These are phyloP conservation scores for Petaurus breviceps DNA, from an alignment of 2,113 vertebrate genomes.

Conservation along the genomic window DNA sequence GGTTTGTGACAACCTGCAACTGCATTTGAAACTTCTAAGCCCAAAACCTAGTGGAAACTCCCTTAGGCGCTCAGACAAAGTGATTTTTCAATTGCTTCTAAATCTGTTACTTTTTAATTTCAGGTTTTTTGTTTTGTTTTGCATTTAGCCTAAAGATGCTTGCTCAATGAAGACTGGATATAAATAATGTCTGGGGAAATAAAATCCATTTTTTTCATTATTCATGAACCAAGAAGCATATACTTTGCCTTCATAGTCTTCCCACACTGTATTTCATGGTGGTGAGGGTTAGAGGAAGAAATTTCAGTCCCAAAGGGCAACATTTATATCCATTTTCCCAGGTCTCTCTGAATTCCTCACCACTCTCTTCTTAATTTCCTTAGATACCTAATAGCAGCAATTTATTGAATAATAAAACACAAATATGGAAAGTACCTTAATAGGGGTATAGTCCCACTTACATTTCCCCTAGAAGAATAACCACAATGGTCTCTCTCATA, in stretches of 20 bases:
- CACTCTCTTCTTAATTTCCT: background rate
- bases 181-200: constrained; percentile 59
- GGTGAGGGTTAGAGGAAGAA: constrained; percentile 18
- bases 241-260: constrained; percentile 47
- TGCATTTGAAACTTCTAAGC: background rate
- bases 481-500: background rate
- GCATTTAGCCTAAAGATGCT: constrained; percentile 57
- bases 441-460: background rate
- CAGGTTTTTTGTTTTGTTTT: constrained; percentile 48
- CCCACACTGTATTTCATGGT: background rate
- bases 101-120: constrained; percentile 42
- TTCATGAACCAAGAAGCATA: constrained; percentile 55
- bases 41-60: background rate
- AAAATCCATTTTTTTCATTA: constrained; percentile 59
- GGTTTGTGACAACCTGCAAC: background rate
- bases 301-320: constrained; percentile 10
- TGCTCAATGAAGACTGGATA: constrained; percentile 53
- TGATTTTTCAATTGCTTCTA: constrained; percentile 41
- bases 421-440: background rate
- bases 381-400: background rate
- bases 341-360: background rate
- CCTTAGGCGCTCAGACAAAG: background rate
- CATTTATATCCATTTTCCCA: background rate
- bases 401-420: background rate
- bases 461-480: background rate